Evolutionary conservation across 2,888 invertebrate species (phyloP).

Genomic region (Trypoxylon attenuatum): DNA sequence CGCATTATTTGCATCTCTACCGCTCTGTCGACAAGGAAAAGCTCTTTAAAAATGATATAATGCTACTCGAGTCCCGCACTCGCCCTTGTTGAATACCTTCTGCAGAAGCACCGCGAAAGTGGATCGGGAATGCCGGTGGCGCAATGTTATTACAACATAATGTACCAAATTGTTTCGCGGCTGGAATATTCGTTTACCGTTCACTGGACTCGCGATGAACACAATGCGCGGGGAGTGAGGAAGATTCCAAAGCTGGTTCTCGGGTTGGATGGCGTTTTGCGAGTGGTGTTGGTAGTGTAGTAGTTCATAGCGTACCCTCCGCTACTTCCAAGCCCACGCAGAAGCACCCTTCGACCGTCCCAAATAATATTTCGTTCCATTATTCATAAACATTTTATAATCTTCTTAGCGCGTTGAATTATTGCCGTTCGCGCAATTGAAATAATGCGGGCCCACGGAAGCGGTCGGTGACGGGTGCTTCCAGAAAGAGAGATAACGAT

Average conservation of each 20-base stretch:
- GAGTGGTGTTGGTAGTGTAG: slow-evolving; percentile 12
- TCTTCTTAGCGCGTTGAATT: slow-evolving; percentile 68
- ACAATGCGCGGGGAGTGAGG: slow-evolving; percentile 4
- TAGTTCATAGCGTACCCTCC: slow-evolving; percentile 28
- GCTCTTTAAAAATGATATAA: slow-evolving; percentile 28
- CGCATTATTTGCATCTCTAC: slow-evolving; percentile 15
- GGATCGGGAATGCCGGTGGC: slow-evolving; percentile 43
- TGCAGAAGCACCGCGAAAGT: slow-evolving; percentile 23
- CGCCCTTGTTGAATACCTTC: slow-evolving; percentile 17
- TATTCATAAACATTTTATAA: slow-evolving; percentile 72
- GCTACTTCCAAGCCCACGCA: slow-evolving; percentile 4
- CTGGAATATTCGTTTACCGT: slow-evolving; percentile 55
- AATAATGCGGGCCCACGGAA: slow-evolving; percentile 51
- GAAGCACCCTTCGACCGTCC: slow-evolving; percentile 30
- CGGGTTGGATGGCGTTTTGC: slow-evolving; percentile 22
- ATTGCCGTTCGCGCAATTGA: slow-evolving; percentile 62
- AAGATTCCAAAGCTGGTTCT: slow-evolving; percentile 12
- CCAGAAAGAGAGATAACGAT: too few species aligned
- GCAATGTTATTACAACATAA: slow-evolving; percentile 66
- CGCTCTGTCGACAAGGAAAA: slow-evolving; percentile 10
- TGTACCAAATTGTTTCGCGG: slow-evolving; percentile 60
- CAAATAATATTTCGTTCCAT: slow-evolving; percentile 65
- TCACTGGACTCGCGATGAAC: slow-evolving; percentile 29
- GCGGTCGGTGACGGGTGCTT: neutral
- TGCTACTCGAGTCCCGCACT: slow-evolving; percentile 5